These are phyloP conservation scores for Buathra laborator DNA, from an alignment of 2,888 invertebrate species.

Conservation along the genomic window DNA sequence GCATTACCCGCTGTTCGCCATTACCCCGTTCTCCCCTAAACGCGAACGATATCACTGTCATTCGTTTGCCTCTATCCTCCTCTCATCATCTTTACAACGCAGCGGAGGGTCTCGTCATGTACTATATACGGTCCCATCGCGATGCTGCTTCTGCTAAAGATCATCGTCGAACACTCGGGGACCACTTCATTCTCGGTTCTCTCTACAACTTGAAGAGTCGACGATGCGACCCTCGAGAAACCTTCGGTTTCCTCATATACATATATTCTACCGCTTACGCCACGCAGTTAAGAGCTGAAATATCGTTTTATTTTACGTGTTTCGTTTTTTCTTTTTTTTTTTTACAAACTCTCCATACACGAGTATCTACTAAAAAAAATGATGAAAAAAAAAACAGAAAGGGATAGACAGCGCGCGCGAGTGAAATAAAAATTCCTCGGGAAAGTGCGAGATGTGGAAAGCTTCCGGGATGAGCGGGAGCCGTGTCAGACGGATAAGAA, in stretches of 20 bases:
- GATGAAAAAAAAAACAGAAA: background rate
- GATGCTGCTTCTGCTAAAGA: slow-evolving; percentile 71
- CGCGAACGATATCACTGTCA: slow-evolving; percentile 1
- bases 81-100: slow-evolving; percentile 20
- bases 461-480: slow-evolving; percentile 5
- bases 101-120: slow-evolving; percentile 53
- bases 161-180: slow-evolving; percentile 72
- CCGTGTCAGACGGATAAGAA: slow-evolving; percentile 10
- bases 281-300: slow-evolving; percentile 1
- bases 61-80: slow-evolving; percentile 9
- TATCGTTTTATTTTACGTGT: background rate
- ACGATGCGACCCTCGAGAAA: slow-evolving; percentile 36
- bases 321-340: background rate
- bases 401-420: background rate
- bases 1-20: too few species aligned
- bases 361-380: background rate
- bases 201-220: slow-evolving; percentile 26
- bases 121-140: background rate
- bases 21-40: too few species aligned
- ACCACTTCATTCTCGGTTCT: slow-evolving; percentile 45
- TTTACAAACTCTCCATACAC: background rate
- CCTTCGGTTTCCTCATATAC: background rate
- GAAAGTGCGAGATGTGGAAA: slow-evolving; percentile 20
- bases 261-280: slow-evolving; percentile 7
- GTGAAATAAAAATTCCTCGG: background rate